Base-by-base conservation (phyloP, 2,797 vertebrate species). In the Tarsius wallacei region DNA sequence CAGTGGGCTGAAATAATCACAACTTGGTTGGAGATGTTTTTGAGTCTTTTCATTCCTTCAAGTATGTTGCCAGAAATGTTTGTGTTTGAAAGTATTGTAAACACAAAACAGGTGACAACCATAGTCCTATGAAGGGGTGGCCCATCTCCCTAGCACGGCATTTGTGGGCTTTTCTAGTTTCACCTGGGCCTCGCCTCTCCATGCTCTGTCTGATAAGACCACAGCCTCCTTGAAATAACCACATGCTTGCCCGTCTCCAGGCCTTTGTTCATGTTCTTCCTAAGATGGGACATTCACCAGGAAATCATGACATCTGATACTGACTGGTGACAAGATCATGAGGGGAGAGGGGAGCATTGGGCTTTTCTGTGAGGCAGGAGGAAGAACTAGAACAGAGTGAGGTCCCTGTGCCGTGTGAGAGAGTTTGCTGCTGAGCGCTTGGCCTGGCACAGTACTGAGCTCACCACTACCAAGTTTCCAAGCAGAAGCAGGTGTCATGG, bases 31-130 rank as follows among this genome's bases (percentile, higher is more conserved):
- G 33, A 90, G 71, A 70, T 57, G 7, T 33, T 83, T 86, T 15
- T 76, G 63, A 64, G 16, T 76, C 70, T 84, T 94, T 89, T 80
- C 57, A 74, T 90, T 83, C 53, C 70, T 93, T 89, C 76, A 63
- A 83, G 16, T n/a, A 36, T 80, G 24, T 71, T 36, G 31, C 57
- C 47, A 36, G 66, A 55, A 81, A n/a, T 24, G 24, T 94, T 28
- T 42, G n/a, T 68, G 51, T 96, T 91, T 93, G 22, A 87, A 89
- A 63, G 51, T 64, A 4, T 42, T 74, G 13, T 21, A 14, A n/a
- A 51, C n/a, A 78, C 49, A 78, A 53, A 63, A 71, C 7, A 0
- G 26, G 63, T 42, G 22, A 87, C 36, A 87, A 57, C n/a, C 57
- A 6, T 49, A 66, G 53, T n/a, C 26, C 24, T 68, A 1, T 15